Conservation (phyloP, 2,888 invertebrate species). For the Syrphus vitripennis region DNA sequence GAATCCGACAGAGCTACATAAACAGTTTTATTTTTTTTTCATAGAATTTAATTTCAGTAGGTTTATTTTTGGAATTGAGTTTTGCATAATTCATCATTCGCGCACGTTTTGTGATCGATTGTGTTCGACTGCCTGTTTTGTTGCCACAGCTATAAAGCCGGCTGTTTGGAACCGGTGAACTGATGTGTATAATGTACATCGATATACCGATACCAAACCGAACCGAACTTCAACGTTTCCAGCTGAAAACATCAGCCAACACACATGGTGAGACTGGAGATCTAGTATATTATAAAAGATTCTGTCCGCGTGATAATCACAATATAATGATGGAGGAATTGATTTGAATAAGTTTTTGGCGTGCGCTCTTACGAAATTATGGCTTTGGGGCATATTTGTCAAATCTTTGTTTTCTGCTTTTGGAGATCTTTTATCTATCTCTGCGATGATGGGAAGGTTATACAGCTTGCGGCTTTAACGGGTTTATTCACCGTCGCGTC, state of each 20-base stretch:
- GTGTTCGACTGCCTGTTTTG: conserved; percentile 4
- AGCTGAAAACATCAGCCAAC: background rate
- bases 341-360: conserved; percentile 66
- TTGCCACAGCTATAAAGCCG: background rate
- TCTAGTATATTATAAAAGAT: conserved; percentile 45
- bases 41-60: conserved; percentile 23
- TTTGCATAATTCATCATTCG: conserved; percentile 68
- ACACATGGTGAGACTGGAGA: conserved; percentile 26
- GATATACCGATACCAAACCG: background rate
- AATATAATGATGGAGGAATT: conserved; percentile 14
- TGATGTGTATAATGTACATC: background rate
- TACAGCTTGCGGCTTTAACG: background rate
- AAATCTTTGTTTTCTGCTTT: conserved; percentile 53
- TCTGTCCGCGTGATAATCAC: conserved; percentile 41
- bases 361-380: conserved; percentile 38
- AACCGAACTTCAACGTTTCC: background rate
- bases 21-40: background rate
- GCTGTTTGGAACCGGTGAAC: background rate
- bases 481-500: conserved; percentile 52
- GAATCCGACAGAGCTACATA: background rate
- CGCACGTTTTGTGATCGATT: conserved; percentile 60
- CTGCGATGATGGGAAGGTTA: background rate
- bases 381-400: conserved; percentile 49
- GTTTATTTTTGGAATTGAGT: conserved; percentile 56
- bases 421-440: conserved; percentile 50